These are phyloP conservation scores for Pegoplata infirma DNA, from an alignment of 2,888 invertebrate genomes.

Conservation along the genomic window DNA sequence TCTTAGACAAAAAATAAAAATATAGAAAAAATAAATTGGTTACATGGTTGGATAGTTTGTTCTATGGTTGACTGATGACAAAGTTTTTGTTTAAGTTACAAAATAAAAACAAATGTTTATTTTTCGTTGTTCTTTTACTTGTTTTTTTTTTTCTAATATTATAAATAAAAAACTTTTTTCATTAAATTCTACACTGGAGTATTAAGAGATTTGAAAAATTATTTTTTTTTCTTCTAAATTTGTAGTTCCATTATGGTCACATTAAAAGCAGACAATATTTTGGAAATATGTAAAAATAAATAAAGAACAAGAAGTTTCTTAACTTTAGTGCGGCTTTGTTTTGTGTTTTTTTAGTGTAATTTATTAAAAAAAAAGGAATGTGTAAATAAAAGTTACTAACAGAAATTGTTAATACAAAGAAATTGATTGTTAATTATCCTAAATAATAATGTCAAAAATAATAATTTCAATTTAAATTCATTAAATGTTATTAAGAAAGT, in stretches of 20 bases:
- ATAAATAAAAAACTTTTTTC: slow-evolving; percentile 46
- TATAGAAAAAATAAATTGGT: slow-evolving; percentile 23
- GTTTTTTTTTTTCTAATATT: slow-evolving; percentile 22
- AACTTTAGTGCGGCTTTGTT: too few species aligned
- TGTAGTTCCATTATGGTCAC: slow-evolving; percentile 8
- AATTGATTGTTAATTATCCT: too few species aligned
- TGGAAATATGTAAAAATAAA: slow-evolving; percentile 8
- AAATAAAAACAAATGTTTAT: neutral
- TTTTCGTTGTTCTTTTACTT: too few species aligned
- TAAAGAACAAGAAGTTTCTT: slow-evolving; percentile 6
- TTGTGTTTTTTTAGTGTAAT: too few species aligned
- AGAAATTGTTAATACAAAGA: too few species aligned
- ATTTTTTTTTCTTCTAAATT: slow-evolving; percentile 32
- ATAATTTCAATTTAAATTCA: too few species aligned
- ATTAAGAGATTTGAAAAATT: slow-evolving; percentile 25
- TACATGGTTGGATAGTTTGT: slow-evolving; percentile 20
- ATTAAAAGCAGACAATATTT: slow-evolving; percentile 27
- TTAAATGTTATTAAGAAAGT: too few species aligned
- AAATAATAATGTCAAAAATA: too few species aligned
- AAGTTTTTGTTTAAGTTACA: slow-evolving; percentile 13
- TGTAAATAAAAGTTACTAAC: too few species aligned
- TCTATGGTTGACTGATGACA: neutral
- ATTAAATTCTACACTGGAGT: slow-evolving; percentile 19
- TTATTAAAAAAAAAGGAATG: too few species aligned
- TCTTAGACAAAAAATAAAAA: neutral